Evolutionary conservation across 2,797 vertebrate genomes (phyloP), one percentile per base, ranked within the genome.

Genomic region (Tachyglossus aculeatus): DNA sequence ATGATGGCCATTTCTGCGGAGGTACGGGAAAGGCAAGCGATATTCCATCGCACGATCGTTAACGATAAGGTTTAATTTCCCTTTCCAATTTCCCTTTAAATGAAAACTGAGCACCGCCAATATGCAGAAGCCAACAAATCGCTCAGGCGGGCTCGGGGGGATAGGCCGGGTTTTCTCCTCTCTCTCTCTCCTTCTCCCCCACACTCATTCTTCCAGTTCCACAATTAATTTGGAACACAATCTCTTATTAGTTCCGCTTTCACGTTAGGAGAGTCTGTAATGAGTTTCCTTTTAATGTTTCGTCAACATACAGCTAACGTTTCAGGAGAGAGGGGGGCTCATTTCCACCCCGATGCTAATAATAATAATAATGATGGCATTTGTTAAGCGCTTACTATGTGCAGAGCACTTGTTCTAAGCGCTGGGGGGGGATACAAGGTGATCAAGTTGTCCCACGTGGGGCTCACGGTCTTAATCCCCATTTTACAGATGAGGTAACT

Each of bases 31-130:
- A 85, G 83, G 87, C n/a, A n/a, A n/a, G n/a, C n/a, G n/a, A n/a
- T n/a, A n/a, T 71, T 81, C 69, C 77, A 85, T 83, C 82, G 79
- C 59, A 87, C 81, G 85, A 81, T 68, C 38, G 1, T 10, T 10
- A 83, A 81, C 82, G 87, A 81, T 87, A 83, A 87, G 76, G 68
- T 81, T 85, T 87, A 83, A 87, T 87, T 85, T 87, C 85, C 82
- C 80, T 87, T 87, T 87, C 74, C 85, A 87, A 87, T 87, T 85
- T 85, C 85, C 85, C 85, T 87, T 87, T 82, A 83, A 85, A 87
- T 85, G 80, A 87, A 87, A 85, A 85, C 78, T 73, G 82, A 83
- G 75, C 81, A 77, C 80, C 83, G 85, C 82, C 85, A 81, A 81
- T 87, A 83, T 74, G 85, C 71, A 80, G 76, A n/a, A 71, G 80